Base-by-base conservation (phyloP, 2,888 invertebrate species). In the Pilophorus perplexus region DNA sequence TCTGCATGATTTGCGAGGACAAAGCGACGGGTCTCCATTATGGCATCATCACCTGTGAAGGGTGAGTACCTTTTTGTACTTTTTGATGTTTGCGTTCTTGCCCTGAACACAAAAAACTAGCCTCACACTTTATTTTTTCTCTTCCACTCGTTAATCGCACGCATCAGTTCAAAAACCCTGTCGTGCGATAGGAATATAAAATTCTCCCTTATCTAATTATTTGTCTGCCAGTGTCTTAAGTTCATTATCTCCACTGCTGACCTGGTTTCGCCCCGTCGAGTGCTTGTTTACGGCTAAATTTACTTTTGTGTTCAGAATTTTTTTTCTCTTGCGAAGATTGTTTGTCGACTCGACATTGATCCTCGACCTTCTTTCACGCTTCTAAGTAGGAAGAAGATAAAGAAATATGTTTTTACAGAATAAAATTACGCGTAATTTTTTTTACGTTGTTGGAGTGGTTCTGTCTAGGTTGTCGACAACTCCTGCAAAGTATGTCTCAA, bases 31-130 rank as follows among this genome's bases (percentile, higher is more conserved):
- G 98, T 27, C 83, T 98, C 66, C 98, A 98, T 79, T 98, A 98
- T 77, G 98, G 98, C 70, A 97, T 98, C 78, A 96, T 97, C 76
- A 98, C 98, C 66, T 98, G 98, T 80, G 98, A 98, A 81, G 98
- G 98, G 82, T 89, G 78, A 80, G 81, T 73, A 14, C 27, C n/a
- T n/a, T n/a, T n/a, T n/a, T n/a, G n/a, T n/a, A n/a, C n/a, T n/a
- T n/a, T n/a, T n/a, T n/a, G 25, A n/a, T 50, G 5, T 50, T 10
- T 23, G 22, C 22, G 33, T n/a, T n/a, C n/a, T n/a, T n/a, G n/a
- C n/a, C n/a, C n/a, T 42, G 5, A 14, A 42, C 8, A 6, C 42
- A 5, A 14, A n/a, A 42, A 42, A 42, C 42, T 42, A 42, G 4
- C 42, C 42, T 42, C 42, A 6, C 6, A 42, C 42, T 6, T 42